Base-by-base conservation (phyloP, 2,888 invertebrate species). In the Patella ulyssiponensis region DNA sequence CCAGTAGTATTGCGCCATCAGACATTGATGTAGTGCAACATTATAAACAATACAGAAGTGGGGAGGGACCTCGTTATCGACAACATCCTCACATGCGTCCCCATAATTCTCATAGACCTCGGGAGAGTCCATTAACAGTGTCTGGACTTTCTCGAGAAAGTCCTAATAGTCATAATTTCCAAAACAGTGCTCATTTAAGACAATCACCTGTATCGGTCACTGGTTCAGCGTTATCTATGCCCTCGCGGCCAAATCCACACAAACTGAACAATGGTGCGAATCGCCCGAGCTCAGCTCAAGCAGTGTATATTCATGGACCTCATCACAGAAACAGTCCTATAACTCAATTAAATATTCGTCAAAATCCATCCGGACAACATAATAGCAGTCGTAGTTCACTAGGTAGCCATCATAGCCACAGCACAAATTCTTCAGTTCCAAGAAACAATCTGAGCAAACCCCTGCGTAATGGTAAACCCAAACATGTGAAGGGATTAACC, bases 1-100 rank as follows among this genome's bases (percentile, higher is more conserved):
- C 98, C 1, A 98, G 97, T 91, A 98, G 97, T 0, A 98, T 98
- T 85, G 98, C 98, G 0, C 98, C 98, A 0, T 98, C 98, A 2
- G 98, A 98, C 90, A 98, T 98, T 83, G 98, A 98, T 90, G 96
- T 98, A 82, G 97, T 97, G 15, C 97, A 97, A 88, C 98, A 98
- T 91, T 98, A 98, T 90, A 97, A 98, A 93, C 97, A 93, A 82
- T 98, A 96, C 91, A 94, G 98, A 51, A 97, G 97, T 92, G 96
- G 96, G 1, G 92, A 92, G 79, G 94, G 73, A 17, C 74, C 73
- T 11, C 75, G 80, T 76, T 80, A 81, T 90, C 75, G 96, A 92
- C 95, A 96, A 3, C 96, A 96, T 3, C 96, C 96, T 4, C 84
- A 87, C 73, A 85, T 79, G 52, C 79, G 77, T 58, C 20, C 20